Base-by-base conservation (phyloP, 2,113 vertebrate species). In the Spermophilus dauricus region DNA sequence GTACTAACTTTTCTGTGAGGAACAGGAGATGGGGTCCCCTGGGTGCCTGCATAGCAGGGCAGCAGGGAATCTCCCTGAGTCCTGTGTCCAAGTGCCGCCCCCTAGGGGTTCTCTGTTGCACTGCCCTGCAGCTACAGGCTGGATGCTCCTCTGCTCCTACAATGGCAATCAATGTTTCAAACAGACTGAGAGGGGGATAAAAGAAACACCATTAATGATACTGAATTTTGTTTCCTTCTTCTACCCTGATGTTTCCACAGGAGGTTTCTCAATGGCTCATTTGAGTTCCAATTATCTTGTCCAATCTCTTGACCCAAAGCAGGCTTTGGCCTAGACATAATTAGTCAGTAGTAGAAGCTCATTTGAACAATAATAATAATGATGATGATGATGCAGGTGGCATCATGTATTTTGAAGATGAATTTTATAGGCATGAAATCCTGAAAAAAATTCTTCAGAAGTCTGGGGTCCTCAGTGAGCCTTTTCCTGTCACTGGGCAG, bases 351-450 rank as follows among this genome's bases (percentile, higher is more conserved):
- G 39, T 63, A 86, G 93, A 95, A 73, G 91, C 48, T 84, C 34
- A 94, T 80, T 94, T 75, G 94, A 89, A 77, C 76, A 89, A 89
- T 95, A 82, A 87, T 76, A 4, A 53, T 39, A 37, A 67, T 67
- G 30, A 69, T 69, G 67, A 67, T 67, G 26, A 67, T 32, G 28
- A 69, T 69, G 77, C 69, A 89, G 65, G 92, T 12, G 84, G 48
- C 53, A 92, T 87, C 93, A 39, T 67, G 83, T 85, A 92, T 34
- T 94, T 96, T 95, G 63, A 95, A 93, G 78, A 65, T 80, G 85
- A 89, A 94, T 24, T 91, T 86, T 53, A 84, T 77, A 63, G 39
- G 76, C 80, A 78, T 95, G 80, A 94, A 67, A 89, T 89, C 39
- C 70, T 78, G 86, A 67, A 93, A 86, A 87, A 91, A 91, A 86